phyloP scores from a whole-genome alignment of 2,888 invertebrate genomes.

The Yponomeuta sedellus region DNA sequence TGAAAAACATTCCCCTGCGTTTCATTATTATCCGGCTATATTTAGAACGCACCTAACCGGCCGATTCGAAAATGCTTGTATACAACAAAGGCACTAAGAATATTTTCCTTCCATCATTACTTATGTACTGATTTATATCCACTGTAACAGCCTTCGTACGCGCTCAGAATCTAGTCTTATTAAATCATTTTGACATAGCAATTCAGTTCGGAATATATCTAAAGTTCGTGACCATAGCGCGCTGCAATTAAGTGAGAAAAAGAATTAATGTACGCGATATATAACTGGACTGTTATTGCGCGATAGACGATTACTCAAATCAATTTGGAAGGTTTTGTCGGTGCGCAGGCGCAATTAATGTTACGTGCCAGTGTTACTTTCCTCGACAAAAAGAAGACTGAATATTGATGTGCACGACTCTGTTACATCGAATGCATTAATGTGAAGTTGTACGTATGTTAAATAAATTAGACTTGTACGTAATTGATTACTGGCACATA shows the following conservation, averaged over 20 bases:
- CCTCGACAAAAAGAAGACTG: slow-evolving; percentile 46
- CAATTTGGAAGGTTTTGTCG: slow-evolving; percentile 57
- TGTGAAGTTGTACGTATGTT: slow-evolving; percentile 43
- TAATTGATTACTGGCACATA: slow-evolving; percentile 47
- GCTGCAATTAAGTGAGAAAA: slow-evolving; percentile 51
- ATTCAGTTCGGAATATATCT: slow-evolving; percentile 40
- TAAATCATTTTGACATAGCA: slow-evolving; percentile 53
- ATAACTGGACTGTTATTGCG: slow-evolving; percentile 51
- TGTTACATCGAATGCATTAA: slow-evolving; percentile 54
- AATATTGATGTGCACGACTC: slow-evolving; percentile 61
- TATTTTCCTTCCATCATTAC: not conserved
- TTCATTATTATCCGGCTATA: slow-evolving; percentile 64
- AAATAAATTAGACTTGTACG: slow-evolving; percentile 52
- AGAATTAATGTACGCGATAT: slow-evolving; percentile 52
- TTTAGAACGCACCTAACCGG: slow-evolving; percentile 71
- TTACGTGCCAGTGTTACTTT: slow-evolving; percentile 53
- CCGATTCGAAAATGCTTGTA: slow-evolving; percentile 35
- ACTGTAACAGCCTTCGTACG: slow-evolving; percentile 20
- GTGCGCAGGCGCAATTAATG: slow-evolving; percentile 57
- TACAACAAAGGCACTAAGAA: not conserved
- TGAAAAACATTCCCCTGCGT: slow-evolving; percentile 75
- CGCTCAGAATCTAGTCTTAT: slow-evolving; percentile 18
- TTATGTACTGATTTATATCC: not conserved
- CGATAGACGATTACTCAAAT: slow-evolving; percentile 58
- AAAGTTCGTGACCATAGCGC: slow-evolving; percentile 40